Evolutionary conservation across 2,888 invertebrate species (phyloP), one percentile per base, ranked within the genome.

Genomic region (Ametastegia equiseti): DNA sequence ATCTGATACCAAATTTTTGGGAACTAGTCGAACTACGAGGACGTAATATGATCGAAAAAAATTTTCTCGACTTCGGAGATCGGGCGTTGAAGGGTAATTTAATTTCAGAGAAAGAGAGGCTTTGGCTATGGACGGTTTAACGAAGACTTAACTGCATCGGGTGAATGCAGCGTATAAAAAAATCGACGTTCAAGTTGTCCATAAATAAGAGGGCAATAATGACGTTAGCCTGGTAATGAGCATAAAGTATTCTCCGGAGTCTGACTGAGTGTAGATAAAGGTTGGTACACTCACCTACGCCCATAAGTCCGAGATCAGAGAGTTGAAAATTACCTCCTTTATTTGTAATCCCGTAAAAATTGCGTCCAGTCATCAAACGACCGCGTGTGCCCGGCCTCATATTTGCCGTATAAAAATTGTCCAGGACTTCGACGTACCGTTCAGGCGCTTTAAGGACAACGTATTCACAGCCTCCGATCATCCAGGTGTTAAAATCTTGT

Each of bases 121-220:
- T 67, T 3, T 1, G 7, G 71, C n/a, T n/a, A 19, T n/a, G n/a
- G 45, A 80, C 60, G 81, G 30, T 54, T 80, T 45, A 60, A 50
- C 71, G 54, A 75, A 54, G 54, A 54, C 54, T 50, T 81, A 82
- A 84, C 54, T n/a, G n/a, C n/a, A n/a, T n/a, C 77, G 78, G 42
- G 65, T 81, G 39, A 79, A 30, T 67, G 54, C 57, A 13, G 69
- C 50, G 65, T 6, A 50, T 47, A 42, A 75, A 54, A 73, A 75
- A 33, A 75, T 45, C 19, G 54, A 19, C 54, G 54, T 47, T 30
- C 36, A 42, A 79, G 79, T 83, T 85, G 83, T 84, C 82, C 84
- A 83, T 88, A 86, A 88, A 87, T 88, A 85, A 85, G 83, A 81
- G 7, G 81, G 84, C 85, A 87, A 88, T 88, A 88, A 88, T 85